phyloP scores from a whole-genome alignment of 2,888 invertebrate genomes.

The Dicycla oo region DNA sequence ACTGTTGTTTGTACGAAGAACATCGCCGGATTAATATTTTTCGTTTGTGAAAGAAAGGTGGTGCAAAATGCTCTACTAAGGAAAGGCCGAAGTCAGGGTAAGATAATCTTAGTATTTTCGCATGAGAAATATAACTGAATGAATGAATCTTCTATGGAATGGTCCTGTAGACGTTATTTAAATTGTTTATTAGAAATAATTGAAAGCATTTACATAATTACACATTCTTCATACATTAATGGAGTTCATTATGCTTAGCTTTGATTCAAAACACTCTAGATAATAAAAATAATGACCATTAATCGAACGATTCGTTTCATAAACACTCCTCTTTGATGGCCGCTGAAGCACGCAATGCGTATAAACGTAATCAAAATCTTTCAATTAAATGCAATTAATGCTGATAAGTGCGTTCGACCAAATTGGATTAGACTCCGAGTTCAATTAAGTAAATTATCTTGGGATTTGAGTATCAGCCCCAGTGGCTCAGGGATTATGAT shows the following conservation, averaged over 20 bases:
- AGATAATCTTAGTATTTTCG: not conserved
- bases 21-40: not conserved
- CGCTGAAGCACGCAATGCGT: conserved; percentile 49
- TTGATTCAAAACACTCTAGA: conserved; percentile 40
- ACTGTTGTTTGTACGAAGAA: conserved; percentile 7
- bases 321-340: conserved; percentile 48
- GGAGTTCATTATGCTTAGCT: conserved; percentile 10
- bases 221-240: conserved; percentile 1
- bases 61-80: not conserved
- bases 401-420: conserved; percentile 37
- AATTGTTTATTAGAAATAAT: not conserved
- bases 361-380: conserved; percentile 56
- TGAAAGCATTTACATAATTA: conserved; percentile 3
- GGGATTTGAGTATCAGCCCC: conserved; percentile 31
- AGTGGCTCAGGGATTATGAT: conserved; percentile 10
- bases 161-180: not conserved
- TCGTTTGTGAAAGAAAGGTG: not conserved
- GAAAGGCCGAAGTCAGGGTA: not conserved
- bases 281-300: conserved; percentile 29
- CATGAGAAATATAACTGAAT: too few relatives aligned
- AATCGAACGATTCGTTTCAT: conserved; percentile 41
- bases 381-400: conserved; percentile 50
- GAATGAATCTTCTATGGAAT: not conserved
- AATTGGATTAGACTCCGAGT: conserved; percentile 50
- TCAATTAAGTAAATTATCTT: conserved; percentile 53